Evolutionary conservation across 2,113 vertebrate species (phyloP), one percentile per base, ranked within the genome.

Genomic region (Urocynchramus pylzowi): DNA sequence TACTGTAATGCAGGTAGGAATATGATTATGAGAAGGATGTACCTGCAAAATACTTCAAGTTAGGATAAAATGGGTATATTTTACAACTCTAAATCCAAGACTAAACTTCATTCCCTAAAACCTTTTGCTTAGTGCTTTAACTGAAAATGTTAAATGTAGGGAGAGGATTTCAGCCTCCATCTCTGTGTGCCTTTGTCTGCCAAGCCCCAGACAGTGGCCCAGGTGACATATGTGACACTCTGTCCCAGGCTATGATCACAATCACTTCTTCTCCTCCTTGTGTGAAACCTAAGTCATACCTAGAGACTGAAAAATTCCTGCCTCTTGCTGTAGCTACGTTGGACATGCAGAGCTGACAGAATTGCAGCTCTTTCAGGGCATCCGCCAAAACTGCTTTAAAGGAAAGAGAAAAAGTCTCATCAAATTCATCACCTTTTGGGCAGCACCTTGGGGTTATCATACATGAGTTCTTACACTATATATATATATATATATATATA

Each of bases 261-360:
- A 10, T 76, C 0, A 0, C 49, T 88, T 76, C 17, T 39, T 76
- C 31, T 93, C 3, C 39, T 39, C 6, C 6, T 47, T 52, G 11
- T 18, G 6, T 17, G 16, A 74, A 84, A 74, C n/a, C 19, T 33
- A 79, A 70, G 21, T 30, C 18, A 57, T 20, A 9, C 9, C 31
- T 27, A 31, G 42, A 50, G 18, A 65, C 10, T 39, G 56, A 63
- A 57, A 82, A 75, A 5, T 63, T 78, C 27, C 4, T 17, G 20
- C 42, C 13, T 60, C 11, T 79, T 85, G n/a, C n/a, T 47, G 63
- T 39, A 45, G n/a, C 12, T 88, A 13, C 4, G 4, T 1, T 65
- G 81, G 19, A 37, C 7, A 3, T 18, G 37, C 47, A 74, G 49
- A 88, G 17, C 56, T 73, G 45, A 19, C 6, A 56, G n/a, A 24